A percentile compares a stretch with the other conserved stretches of the same genome.
phyloP scores from a whole-genome alignment of 2,888 invertebrate genomes.

The Bellardia pandia region DNA sequence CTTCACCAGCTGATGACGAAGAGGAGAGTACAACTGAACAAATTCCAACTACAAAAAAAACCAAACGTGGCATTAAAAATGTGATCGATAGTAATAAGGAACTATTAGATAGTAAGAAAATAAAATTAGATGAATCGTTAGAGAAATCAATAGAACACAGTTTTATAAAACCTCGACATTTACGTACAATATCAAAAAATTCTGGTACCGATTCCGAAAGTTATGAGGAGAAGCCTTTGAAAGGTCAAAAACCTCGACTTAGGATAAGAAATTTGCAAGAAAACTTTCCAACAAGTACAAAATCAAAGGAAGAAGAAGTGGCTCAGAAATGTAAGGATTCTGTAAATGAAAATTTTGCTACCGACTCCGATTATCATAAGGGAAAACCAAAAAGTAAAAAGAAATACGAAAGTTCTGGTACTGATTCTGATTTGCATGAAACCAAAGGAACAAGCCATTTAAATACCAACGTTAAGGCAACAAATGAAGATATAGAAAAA shows the following conservation, averaged over 20 bases:
- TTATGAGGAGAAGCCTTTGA: background rate
- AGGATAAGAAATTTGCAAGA: background rate
- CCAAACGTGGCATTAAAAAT: conserved; percentile 46
- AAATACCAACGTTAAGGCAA: background rate
- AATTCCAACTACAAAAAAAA: background rate
- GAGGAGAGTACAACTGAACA: conserved; percentile 54
- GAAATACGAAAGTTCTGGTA: background rate
- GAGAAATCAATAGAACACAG: background rate
- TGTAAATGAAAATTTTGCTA: background rate
- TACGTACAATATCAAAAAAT: conserved; percentile 16
- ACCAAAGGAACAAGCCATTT: background rate
- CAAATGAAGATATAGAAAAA: background rate
- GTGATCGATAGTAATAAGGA: conserved; percentile 54
- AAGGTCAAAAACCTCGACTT: background rate
- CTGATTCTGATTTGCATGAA: background rate
- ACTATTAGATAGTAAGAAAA: conserved; percentile 46
- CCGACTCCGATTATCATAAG: background rate
- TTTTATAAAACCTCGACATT: conserved; percentile 27
- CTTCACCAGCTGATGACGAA: conserved; percentile 80
- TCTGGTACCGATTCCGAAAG: background rate
- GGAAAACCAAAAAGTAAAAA: background rate
- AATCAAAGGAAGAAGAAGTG: background rate
- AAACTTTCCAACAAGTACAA: background rate
- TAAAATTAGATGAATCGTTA: conserved; percentile 24
- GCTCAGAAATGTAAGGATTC: background rate